A percentile compares a stretch with the other conserved stretches of the same genome.
Evolutionary conservation across 2,888 invertebrate genomes (phyloP).

Genomic region (Dysmachus trigonus): DNA sequence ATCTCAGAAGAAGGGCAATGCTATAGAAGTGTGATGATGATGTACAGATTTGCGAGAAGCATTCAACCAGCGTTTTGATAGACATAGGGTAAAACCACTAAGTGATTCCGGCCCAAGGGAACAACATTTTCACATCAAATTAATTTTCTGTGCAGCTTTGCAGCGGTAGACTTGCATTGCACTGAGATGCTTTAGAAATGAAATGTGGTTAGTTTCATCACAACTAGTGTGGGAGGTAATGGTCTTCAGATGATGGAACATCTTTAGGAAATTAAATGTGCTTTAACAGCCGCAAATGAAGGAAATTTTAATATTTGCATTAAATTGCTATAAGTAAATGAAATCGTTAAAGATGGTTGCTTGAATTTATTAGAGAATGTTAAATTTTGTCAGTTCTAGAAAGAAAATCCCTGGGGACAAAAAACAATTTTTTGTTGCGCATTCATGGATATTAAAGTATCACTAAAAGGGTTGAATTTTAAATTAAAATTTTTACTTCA

Average conservation of each 20-base stretch:
- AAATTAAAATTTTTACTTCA: no score
- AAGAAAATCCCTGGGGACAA: no score
- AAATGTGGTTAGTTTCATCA: background rate
- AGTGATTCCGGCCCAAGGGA: background rate
- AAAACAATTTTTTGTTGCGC: no score
- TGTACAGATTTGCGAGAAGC: background rate
- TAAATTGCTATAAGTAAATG: background rate
- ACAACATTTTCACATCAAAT: background rate
- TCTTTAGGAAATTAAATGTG: background rate
- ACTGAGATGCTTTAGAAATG: background rate
- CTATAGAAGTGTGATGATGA: background rate
- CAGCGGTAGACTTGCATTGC: background rate
- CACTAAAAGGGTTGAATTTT: no score
- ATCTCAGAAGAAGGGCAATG: background rate
- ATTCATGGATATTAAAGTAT: no score
- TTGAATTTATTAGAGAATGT: background rate
- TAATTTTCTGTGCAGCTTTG: background rate
- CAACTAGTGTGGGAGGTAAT: background rate
- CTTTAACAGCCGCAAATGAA: background rate
- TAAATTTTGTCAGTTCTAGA: no score
- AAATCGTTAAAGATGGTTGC: background rate
- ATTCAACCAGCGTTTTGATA: background rate
- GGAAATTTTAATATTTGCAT: background rate
- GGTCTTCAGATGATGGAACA: background rate
- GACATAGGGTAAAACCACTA: background rate